These are phyloP conservation scores for Pangasius krempfi DNA, from an alignment of 2,797 vertebrate species.

Conservation along the genomic window DNA sequence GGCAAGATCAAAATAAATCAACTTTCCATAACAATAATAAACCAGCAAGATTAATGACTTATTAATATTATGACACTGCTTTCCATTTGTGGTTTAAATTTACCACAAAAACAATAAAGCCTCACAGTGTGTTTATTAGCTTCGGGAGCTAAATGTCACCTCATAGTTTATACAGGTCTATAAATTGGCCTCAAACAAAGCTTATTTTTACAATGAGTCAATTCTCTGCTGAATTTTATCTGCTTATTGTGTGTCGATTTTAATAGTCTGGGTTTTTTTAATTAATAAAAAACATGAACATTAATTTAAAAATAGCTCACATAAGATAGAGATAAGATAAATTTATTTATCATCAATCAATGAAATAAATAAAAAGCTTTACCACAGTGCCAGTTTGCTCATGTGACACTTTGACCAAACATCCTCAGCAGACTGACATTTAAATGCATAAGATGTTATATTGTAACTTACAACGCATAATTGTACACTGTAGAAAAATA, in stretches of 20 bases:
- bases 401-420: not conserved
- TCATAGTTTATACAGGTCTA: conserved; percentile 2
- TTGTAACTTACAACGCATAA: conserved; percentile 6
- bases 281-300: not conserved
- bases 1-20: conserved; percentile 6
- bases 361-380: not conserved
- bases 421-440: not conserved
- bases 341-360: not conserved
- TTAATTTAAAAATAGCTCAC: not conserved
- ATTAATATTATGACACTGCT: conserved; percentile 15
- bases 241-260: not conserved
- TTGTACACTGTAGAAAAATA: conserved; percentile 1
- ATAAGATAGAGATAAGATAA: too few relatives aligned
- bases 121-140: conserved; percentile 8
- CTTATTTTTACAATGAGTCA: conserved; percentile 7
- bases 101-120: conserved; percentile 29
- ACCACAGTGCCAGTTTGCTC: not conserved
- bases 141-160: conserved; percentile 16
- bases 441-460: not conserved
- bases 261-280: not conserved
- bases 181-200: conserved; percentile 11
- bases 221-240: not conserved
- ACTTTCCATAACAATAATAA: conserved; percentile 3
- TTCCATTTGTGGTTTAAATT: conserved; percentile 27
- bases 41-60: conserved; percentile 7